Base-by-base conservation (phyloP, 2,888 invertebrate genomes). In the Bembecia ichneumoniformis region DNA sequence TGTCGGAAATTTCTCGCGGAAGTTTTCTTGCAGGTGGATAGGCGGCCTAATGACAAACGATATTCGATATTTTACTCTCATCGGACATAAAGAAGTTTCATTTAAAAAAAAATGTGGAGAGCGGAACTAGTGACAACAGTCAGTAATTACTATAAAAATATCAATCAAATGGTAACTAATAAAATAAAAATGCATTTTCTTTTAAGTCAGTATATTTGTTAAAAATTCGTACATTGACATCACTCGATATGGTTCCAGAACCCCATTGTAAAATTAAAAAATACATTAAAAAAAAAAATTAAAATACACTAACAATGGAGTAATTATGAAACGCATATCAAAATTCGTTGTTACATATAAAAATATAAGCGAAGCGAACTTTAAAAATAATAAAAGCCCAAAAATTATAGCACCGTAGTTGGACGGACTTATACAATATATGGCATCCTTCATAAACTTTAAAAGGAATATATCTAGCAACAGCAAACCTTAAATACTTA, bases 221-320 rank as follows among this genome's bases (percentile, higher is more conserved):
- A 80, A 78, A 74, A 77, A 77, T 60, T 76, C 75, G 73, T 81
- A 82, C 76, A 82, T 20, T 34, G 46, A 64, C 66, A 71, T 68
- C 60, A 66, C 57, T 64, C 70, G 87, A 78, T 84, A 79, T 73
- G 66, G 87, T 87, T 87, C 87, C 87, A 87, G 87, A 87, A 82
- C 82, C 77, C 82, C 87, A 87, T 87, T 84, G 81, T 63, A 68
- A 71, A 71, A 66, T 72, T 63, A 64, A 56, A 69, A 68, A 61
- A 61, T 54, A 44, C 35, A 50, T 10, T 40, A 15, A 45, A 47
- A 61, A 61, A 64, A 71, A 68, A 61, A 66, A 61, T 63, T 51
- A 53, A 59, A 63, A 59, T 57, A 60, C 63, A 62, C 17, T 58
- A 56, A 63, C 84, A 87, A 87, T 87, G 87, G 79, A 63, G 80